Evolutionary conservation across 2,888 invertebrate species (phyloP).

Genomic region (Melangyna quadrimaculata): DNA sequence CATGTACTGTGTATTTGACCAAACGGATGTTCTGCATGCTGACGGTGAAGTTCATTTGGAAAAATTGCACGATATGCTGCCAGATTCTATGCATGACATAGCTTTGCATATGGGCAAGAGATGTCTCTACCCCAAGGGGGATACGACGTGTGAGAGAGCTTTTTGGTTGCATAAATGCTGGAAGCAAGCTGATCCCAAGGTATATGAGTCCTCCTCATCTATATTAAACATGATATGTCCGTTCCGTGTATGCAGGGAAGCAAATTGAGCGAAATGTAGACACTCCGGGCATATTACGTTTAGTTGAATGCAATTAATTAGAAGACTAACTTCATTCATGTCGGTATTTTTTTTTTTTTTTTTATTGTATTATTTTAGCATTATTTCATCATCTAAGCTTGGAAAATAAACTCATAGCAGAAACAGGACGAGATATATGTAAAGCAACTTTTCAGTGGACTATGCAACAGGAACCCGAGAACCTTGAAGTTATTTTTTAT

Average conservation of each 20-base stretch:
- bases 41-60: conserved; percentile 80
- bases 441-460: conserved; percentile 2
- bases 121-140: conserved; percentile 79
- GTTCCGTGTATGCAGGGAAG: background rate
- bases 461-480: background rate
- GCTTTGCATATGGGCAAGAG: conserved; percentile 77
- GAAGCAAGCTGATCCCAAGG: conserved; percentile 77
- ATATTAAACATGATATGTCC: background rate
- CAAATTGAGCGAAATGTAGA: conserved; percentile 6
- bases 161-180: conserved; percentile 80
- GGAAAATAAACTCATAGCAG: background rate
- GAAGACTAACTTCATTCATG: background rate
- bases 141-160: conserved; percentile 79
- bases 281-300: conserved; percentile 16
- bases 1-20: conserved; percentile 80
- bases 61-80: conserved; percentile 76
- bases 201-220: too few relatives aligned
- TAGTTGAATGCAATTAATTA: conserved; percentile 17
- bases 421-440: background rate
- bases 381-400: conserved; percentile 46
- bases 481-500: background rate
- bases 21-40: conserved; percentile 79
- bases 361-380: conserved; percentile 33
- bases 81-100: conserved; percentile 76
- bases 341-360: background rate